Conservation (phyloP, 2,888 invertebrate species). For the Cheilosia impressa region DNA sequence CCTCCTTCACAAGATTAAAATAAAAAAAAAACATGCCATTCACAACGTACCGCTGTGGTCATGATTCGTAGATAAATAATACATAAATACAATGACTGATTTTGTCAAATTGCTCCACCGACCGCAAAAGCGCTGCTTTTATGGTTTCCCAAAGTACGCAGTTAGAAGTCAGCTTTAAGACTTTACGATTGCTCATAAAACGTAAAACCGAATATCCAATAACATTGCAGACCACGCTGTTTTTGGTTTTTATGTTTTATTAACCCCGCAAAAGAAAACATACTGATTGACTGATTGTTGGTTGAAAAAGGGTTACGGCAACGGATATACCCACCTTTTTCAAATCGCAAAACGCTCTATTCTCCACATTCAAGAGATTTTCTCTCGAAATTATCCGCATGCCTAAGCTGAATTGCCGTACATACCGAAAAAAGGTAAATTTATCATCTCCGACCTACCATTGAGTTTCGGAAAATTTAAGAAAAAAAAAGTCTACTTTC, state of each 20-base stretch:
- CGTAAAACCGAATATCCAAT: constrained; percentile 36
- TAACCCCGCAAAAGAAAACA: constrained; percentile 14
- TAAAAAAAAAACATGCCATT: too few relatives aligned
- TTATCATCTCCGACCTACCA: constrained; percentile 10
- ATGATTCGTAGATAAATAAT: constrained; percentile 3
- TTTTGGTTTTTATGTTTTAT: constrained; percentile 2
- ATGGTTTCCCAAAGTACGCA: constrained; percentile 14
- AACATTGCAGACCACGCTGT: constrained; percentile 14
- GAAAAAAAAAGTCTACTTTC: constrained; percentile 2
- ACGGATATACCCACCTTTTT: constrained; percentile 7
- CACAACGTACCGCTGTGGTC: not conserved
- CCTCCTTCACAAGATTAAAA: too few relatives aligned
- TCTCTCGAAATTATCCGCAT: constrained; percentile 16
- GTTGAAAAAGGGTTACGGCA: not conserved
- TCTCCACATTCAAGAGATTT: constrained; percentile 2
- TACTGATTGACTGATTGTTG: constrained; percentile 24
- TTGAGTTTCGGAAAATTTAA: constrained; percentile 8
- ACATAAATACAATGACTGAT: constrained; percentile 13
- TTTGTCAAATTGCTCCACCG: constrained; percentile 28
- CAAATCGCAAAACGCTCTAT: not conserved
- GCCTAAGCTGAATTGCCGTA: constrained; percentile 10
- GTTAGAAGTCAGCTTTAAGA: constrained; percentile 27
- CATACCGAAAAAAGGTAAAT: constrained; percentile 17
- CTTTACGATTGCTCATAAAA: constrained; percentile 44
- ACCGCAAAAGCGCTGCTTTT: constrained; percentile 20